These are phyloP conservation scores for Lepidocyrtoides sp. DNA, from an alignment of 2,888 invertebrate genomes.

Conservation along the genomic window DNA sequence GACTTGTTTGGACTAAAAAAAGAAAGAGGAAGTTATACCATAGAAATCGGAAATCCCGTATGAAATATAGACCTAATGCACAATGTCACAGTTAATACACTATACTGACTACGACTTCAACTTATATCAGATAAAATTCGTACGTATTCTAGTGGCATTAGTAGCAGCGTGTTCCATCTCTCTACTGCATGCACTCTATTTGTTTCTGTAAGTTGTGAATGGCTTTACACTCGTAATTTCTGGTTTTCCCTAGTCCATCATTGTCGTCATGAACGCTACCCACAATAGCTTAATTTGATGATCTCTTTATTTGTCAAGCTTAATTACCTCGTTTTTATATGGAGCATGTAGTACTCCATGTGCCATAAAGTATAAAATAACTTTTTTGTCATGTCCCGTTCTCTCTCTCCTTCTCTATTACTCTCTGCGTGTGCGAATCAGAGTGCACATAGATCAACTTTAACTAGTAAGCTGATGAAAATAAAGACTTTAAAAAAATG, in stretches of 20 bases:
- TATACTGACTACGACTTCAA: not conserved
- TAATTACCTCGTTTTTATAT: conserved; percentile 62
- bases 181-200: not conserved
- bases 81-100: not conserved
- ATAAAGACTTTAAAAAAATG: not conserved
- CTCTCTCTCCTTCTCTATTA: not conserved
- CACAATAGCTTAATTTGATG: conserved; percentile 77
- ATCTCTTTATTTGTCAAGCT: conserved; percentile 80
- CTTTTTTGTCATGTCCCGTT: not conserved
- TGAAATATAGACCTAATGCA: not conserved
- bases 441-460: not conserved
- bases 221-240: conserved; percentile 46
- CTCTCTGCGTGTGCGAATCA: not conserved
- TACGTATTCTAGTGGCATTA: not conserved
- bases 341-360: too few relatives aligned
- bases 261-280: conserved; percentile 45
- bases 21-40: too few relatives aligned
- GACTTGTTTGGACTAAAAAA: too few relatives aligned
- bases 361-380: not conserved
- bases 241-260: conserved; percentile 43
- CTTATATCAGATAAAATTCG: not conserved
- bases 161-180: not conserved
- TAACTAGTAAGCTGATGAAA: not conserved
- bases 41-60: too few relatives aligned
- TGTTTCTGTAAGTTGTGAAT: conserved; percentile 31